These are phyloP conservation scores for Sander lucioperca DNA, from an alignment of 2,113 vertebrate species.

Conservation along the genomic window DNA sequence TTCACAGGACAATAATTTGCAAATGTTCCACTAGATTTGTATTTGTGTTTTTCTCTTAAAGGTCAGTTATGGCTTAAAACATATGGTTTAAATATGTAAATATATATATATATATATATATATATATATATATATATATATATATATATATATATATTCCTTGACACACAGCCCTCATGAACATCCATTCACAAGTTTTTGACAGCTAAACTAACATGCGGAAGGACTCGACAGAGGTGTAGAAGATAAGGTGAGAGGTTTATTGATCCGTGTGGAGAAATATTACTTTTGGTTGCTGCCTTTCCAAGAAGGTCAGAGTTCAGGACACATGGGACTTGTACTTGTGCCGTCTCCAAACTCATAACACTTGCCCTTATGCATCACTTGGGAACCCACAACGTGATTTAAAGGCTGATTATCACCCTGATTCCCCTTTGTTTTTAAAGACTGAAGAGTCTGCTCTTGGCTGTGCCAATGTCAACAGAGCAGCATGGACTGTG, in stretches of 20 bases:
- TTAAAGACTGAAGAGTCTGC: constrained; percentile 11
- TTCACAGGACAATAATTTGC: too few species aligned
- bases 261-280: background rate
- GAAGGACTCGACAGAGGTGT: background rate
- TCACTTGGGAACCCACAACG: constrained; percentile 11
- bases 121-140: too few species aligned
- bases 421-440: constrained; percentile 33
- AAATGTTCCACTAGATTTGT: too few species aligned
- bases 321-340: constrained; percentile 7
- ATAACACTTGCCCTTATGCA: constrained; percentile 12
- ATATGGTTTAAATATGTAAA: too few species aligned
- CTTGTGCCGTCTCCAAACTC: constrained; percentile 23
- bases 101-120: too few species aligned
- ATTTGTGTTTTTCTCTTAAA: too few species aligned
- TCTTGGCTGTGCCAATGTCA: constrained; percentile 1
- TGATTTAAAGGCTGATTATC: constrained; percentile 43
- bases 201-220: background rate
- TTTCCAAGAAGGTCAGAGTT: background rate
- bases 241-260: background rate
- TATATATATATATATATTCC: too few species aligned
- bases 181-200: background rate
- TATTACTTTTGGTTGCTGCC: background rate
- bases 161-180: background rate
- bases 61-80: too few species aligned
- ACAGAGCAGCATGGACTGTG: constrained; percentile 9